phyloP scores from a whole-genome alignment of 2,888 invertebrate genomes.

The Ernsta delagoae region DNA sequence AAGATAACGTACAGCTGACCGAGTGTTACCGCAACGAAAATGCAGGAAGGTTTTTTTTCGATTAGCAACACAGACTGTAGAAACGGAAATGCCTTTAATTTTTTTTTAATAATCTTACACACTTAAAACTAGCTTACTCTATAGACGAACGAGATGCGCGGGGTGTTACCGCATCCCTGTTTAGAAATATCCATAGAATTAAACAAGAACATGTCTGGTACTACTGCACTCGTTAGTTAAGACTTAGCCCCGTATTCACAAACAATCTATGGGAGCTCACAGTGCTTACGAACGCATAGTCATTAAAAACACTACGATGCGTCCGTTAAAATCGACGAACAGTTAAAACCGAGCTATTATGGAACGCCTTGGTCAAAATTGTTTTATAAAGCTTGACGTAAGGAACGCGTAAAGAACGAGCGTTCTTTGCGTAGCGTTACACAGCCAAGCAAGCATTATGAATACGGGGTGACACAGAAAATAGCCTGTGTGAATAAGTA shows the following conservation, averaged over 20 bases:
- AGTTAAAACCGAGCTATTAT: too few species aligned
- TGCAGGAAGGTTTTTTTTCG: conserved; percentile 51
- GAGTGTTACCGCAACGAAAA: conserved; percentile 60
- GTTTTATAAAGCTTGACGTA: too few species aligned
- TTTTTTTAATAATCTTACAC: conserved; percentile 57
- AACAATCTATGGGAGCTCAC: too few species aligned
- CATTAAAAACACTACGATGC: too few species aligned
- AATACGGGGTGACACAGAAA: not conserved
- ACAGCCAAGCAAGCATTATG: too few species aligned
- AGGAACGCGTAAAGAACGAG: too few species aligned
- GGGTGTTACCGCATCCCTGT: conserved; percentile 36
- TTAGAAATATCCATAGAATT: conserved; percentile 25
- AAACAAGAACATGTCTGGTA: conserved; percentile 12
- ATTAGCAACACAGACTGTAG: conserved; percentile 70
- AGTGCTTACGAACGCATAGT: too few species aligned
- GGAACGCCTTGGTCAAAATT: too few species aligned
- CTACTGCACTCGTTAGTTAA: not conserved
- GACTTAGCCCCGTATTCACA: too few species aligned
- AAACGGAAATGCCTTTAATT: conserved; percentile 71
- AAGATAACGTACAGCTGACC: conserved; percentile 49
- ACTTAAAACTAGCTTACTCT: conserved; percentile 75
- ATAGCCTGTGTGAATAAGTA: conserved; percentile 44
- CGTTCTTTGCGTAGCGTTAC: too few species aligned
- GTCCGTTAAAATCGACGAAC: too few species aligned
- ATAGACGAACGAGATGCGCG: conserved; percentile 61